These are phyloP conservation scores for Paragorgia papillata DNA, from an alignment of 92 coral and sea anemone genomes.

Conservation along the genomic window DNA sequence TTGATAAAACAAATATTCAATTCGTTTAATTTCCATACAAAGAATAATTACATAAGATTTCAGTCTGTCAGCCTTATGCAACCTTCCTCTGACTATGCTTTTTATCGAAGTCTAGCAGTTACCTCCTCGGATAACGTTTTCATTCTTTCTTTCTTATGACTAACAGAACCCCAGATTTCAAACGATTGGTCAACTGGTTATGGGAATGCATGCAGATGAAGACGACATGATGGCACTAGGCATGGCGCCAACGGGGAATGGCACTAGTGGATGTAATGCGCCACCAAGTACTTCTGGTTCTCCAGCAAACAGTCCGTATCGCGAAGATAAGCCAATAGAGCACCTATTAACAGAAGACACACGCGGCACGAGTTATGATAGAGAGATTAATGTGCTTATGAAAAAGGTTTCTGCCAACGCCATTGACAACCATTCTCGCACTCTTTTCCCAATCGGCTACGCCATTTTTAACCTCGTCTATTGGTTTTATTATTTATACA, in stretches of 20 bases:
- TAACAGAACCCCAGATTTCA: conserved; percentile 19
- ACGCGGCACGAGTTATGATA: conserved; percentile 3
- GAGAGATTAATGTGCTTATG: conserved; percentile 45
- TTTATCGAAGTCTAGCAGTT: no score
- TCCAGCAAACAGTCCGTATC: conserved; percentile 4
- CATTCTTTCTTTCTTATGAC: no score
- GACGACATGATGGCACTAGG: conserved; percentile 45
- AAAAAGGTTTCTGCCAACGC: conserved; percentile 69
- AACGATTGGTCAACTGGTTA: conserved; percentile 36
- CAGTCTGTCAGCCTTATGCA: no score
- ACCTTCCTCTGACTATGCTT: no score
- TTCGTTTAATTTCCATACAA: no score
- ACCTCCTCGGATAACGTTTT: no score
- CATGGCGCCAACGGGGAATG: conserved; percentile 10
- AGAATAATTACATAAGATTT: no score
- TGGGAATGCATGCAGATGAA: conserved; percentile 38
- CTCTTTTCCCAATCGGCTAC: conserved; percentile 72
- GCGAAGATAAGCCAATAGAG: conserved; percentile 5
- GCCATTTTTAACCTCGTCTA: conserved; percentile 78
- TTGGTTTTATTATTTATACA: conserved; percentile 79
- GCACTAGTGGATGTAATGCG: conserved; percentile 14
- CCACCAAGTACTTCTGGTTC: conserved; percentile 10
- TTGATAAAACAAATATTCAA: no score
- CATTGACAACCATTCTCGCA: conserved; percentile 80
- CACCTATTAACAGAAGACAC: not conserved